A percentile compares a stretch with the other conserved stretches of the same genome.
These are phyloP conservation scores for Muscicapa comitata DNA, from an alignment of 2,797 vertebrate genomes.

Conservation along the genomic window DNA sequence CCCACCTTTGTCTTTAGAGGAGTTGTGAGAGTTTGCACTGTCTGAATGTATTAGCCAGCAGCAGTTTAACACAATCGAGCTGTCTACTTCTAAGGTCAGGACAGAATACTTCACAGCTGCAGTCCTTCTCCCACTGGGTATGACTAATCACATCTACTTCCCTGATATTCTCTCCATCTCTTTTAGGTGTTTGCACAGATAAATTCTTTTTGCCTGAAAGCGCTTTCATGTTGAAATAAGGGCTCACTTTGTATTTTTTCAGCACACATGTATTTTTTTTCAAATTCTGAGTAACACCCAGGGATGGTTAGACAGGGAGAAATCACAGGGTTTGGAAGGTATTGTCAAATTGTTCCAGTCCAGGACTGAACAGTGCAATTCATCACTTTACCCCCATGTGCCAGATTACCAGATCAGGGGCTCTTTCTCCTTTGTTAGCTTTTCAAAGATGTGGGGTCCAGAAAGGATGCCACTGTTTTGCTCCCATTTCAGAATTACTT, in stretches of 20 bases:
- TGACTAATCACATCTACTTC: constrained; percentile 53
- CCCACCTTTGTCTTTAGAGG: background rate
- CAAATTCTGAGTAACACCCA: background rate
- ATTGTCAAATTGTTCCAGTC: constrained; percentile 16
- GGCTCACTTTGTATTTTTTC: background rate
- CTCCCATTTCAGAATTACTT: constrained; percentile 4
- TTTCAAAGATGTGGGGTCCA: background rate
- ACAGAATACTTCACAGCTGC: constrained; percentile 44
- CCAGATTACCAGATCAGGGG: background rate
- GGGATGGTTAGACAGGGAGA: background rate
- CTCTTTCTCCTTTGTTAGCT: constrained; percentile 20
- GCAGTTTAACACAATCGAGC: constrained; percentile 24
- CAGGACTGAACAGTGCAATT: constrained; percentile 13
- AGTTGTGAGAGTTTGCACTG: background rate
- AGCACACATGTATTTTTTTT: background rate
- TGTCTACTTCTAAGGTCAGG: constrained; percentile 10
- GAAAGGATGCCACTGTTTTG: constrained; percentile 10
- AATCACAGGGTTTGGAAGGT: background rate
- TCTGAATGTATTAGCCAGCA: constrained; percentile 7
- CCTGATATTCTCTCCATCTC: background rate
- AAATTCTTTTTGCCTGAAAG: background rate
- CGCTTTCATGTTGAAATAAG: constrained; percentile 1
- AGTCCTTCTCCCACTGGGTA: constrained; percentile 48
- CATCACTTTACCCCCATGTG: background rate
- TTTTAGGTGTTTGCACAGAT: constrained; percentile 32